These are phyloP conservation scores for Xenopus petersii DNA, from an alignment of 2,797 vertebrate species.

Conservation along the genomic window DNA sequence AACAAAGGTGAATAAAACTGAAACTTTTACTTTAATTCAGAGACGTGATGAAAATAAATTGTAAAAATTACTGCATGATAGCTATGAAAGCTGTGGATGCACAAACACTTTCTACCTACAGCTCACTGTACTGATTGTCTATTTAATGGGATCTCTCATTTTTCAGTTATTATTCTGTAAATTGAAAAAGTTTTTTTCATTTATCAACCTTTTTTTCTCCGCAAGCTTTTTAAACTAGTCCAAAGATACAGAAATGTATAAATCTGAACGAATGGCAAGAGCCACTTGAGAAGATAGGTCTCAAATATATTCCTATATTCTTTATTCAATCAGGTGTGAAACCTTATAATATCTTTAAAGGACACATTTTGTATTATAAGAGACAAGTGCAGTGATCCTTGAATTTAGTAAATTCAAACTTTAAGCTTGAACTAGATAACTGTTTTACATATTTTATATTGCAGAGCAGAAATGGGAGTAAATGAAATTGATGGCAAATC, in stretches of 20 bases:
- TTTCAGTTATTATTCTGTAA: neutral
- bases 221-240: slow-evolving; percentile 51
- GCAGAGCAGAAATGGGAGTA: slow-evolving; percentile 30
- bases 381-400: slow-evolving; percentile 72
- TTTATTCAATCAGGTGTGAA: slow-evolving; percentile 79
- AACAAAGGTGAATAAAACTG: too few species aligned
- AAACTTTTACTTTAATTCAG: too few species aligned
- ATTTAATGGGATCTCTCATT: neutral
- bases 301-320: slow-evolving; percentile 68
- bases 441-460: slow-evolving; percentile 52
- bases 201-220: slow-evolving; percentile 33
- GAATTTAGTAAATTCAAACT: slow-evolving; percentile 60
- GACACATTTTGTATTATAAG: slow-evolving; percentile 79
- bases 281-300: slow-evolving; percentile 60
- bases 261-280: slow-evolving; percentile 58
- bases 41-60: too few species aligned
- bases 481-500: slow-evolving; percentile 35
- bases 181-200: slow-evolving; percentile 19
- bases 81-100: too few species aligned
- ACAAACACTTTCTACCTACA: neutral
- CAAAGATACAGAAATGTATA: slow-evolving; percentile 51
- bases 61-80: too few species aligned
- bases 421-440: slow-evolving; percentile 59
- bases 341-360: slow-evolving; percentile 78
- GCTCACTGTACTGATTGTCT: neutral